Percentiles rank a stretch among this genome's conserved stretches.
phyloP scores from a whole-genome alignment of 2,888 invertebrate species.

The Acanthosepion esculentum region DNA sequence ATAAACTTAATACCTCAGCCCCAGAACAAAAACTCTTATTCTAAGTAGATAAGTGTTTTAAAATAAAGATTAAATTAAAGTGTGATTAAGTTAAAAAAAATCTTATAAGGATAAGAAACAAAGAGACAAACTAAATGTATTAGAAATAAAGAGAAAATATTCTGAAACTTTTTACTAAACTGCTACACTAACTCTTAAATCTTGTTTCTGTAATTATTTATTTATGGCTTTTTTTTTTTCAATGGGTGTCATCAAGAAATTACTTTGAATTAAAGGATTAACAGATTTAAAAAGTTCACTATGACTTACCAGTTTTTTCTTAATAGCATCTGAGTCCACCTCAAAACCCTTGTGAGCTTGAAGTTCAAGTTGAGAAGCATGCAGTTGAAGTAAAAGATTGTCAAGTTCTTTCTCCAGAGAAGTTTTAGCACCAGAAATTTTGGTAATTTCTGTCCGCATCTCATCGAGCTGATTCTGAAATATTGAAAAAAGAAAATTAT shows the following conservation, averaged over 20 bases:
- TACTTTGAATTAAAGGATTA: neutral
- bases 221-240: neutral
- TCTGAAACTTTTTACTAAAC: too few relatives aligned
- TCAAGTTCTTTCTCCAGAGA: conserved; percentile 81
- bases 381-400: conserved; percentile 80
- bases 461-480: conserved; percentile 85
- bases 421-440: conserved; percentile 80
- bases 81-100: too few relatives aligned
- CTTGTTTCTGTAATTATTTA: too few relatives aligned
- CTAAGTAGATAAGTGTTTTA: too few relatives aligned
- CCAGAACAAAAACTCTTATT: too few relatives aligned
- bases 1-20: too few relatives aligned
- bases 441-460: conserved; percentile 84
- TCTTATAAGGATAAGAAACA: too few relatives aligned
- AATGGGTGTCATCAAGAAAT: neutral
- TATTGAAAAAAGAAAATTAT: neutral
- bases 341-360: conserved; percentile 74
- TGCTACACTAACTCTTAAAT: too few relatives aligned
- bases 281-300: neutral
- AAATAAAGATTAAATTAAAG: too few relatives aligned
- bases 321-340: conserved; percentile 77
- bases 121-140: too few relatives aligned
- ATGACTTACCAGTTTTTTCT: conserved; percentile 76
- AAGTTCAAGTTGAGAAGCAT: conserved; percentile 79
- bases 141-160: too few relatives aligned